Evolutionary conservation across 2,113 vertebrate genomes (phyloP).

Genomic region (Gorsachius goisagi): DNA sequence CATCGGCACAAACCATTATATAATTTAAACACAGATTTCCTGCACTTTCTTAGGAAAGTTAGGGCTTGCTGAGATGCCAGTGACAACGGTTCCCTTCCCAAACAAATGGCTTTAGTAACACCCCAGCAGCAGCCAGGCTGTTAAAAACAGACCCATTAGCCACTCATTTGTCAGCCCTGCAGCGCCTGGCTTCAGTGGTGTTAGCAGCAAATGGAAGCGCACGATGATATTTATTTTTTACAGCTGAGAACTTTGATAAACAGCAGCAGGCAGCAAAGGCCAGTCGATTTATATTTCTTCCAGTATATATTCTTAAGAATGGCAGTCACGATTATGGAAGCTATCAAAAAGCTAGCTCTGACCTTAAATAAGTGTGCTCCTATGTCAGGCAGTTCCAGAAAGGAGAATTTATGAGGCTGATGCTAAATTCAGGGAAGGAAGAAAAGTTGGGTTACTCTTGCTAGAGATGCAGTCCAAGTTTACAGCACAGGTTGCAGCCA

Average conservation of each 20-base stretch:
- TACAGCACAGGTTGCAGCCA: not conserved
- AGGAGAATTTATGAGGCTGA: slow-evolving; percentile 23
- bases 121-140: not conserved
- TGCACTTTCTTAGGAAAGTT: not conserved
- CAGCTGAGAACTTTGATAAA: slow-evolving; percentile 10
- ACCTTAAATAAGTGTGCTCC: slow-evolving; percentile 39
- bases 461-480: not conserved
- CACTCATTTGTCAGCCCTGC: not conserved
- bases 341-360: slow-evolving; percentile 44
- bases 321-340: slow-evolving; percentile 47
- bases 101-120: not conserved
- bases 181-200: not conserved
- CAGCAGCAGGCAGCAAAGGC: slow-evolving; percentile 30
- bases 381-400: not conserved
- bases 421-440: not conserved
- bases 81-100: not conserved
- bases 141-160: not conserved
- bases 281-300: slow-evolving; percentile 17
- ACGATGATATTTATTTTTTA: not conserved
- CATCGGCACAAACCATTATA: not conserved
- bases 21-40: not conserved
- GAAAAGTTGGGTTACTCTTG: not conserved
- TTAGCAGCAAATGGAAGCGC: not conserved
- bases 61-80: not conserved
- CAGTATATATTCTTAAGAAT: slow-evolving; percentile 20